phyloP scores from a whole-genome alignment of 1,140 invertebrate species.

The Nomia melanderi region DNA sequence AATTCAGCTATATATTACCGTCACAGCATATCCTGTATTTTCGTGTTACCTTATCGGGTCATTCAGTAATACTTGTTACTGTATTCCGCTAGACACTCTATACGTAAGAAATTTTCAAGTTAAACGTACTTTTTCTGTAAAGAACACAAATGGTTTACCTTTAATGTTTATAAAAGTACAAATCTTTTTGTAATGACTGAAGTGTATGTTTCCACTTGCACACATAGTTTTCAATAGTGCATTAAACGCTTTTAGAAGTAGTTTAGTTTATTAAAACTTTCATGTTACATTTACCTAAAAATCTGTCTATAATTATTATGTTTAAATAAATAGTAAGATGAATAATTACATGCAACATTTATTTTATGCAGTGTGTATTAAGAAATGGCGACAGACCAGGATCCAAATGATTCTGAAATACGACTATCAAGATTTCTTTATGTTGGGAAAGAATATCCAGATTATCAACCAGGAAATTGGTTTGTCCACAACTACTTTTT shows the following conservation, averaged over 20 bases:
- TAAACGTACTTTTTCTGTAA: neutral
- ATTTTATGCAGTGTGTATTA: conserved; percentile 12
- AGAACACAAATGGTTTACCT: too few species aligned
- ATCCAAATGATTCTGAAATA: conserved; percentile 58
- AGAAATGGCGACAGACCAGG: conserved; percentile 53
- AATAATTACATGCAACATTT: neutral
- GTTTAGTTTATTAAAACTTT: neutral
- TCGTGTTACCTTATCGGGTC: conserved; percentile 46
- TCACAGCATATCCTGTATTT: conserved; percentile 28
- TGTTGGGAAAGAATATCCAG: conserved; percentile 81
- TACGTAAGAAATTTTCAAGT: neutral
- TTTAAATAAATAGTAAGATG: neutral
- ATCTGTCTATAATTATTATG: neutral
- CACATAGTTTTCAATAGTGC: neutral
- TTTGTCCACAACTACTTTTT: conserved; percentile 81
- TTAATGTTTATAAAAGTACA: neutral
- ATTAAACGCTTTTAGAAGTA: neutral
- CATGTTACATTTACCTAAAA: neutral
- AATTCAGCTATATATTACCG: neutral
- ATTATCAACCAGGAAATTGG: conserved; percentile 83
- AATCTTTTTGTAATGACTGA: neutral
- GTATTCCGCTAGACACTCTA: neutral
- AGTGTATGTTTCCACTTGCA: neutral
- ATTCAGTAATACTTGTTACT: conserved; percentile 33
- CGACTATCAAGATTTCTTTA: conserved; percentile 80